Evolutionary conservation across 2,113 vertebrate species (phyloP).

Genomic region (Otus sunia): DNA sequence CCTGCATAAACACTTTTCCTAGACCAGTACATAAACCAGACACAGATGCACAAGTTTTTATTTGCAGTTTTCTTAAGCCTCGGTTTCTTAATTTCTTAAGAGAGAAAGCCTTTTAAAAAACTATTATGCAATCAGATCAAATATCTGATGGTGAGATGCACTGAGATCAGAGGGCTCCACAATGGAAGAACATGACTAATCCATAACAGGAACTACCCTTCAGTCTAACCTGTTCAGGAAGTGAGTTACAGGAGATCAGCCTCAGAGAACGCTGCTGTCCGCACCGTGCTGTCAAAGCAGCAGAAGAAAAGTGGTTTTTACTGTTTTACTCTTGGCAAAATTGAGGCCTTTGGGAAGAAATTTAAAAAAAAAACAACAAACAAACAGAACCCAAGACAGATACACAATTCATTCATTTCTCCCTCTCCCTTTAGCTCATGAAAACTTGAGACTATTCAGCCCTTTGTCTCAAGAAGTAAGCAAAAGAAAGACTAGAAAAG

Average conservation of each 20-base stretch:
- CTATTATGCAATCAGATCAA: not conserved
- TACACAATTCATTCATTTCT: not conserved
- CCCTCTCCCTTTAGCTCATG: not conserved
- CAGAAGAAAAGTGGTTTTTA: not conserved
- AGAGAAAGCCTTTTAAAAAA: constrained; percentile 4
- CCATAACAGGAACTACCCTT: not conserved
- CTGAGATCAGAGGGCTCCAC: not conserved
- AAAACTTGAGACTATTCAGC: not conserved
- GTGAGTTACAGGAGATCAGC: not conserved
- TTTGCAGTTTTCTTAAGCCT: not conserved
- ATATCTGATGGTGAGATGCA: not conserved
- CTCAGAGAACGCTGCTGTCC: not conserved
- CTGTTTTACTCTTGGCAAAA: not conserved
- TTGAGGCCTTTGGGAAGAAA: not conserved
- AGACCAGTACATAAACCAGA: not conserved
- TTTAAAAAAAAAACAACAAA: not conserved
- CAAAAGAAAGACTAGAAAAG: not conserved
- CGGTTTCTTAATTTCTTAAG: not conserved
- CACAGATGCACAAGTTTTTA: not conserved
- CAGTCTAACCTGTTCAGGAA: not conserved
- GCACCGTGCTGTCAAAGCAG: not conserved
- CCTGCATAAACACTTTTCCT: not conserved
- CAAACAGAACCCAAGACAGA: not conserved
- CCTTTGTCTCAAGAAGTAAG: not conserved
- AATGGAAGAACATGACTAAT: not conserved